These are phyloP conservation scores for Pyrrhosoma nymphula DNA, from an alignment of 2,888 invertebrate species.

Conservation along the genomic window DNA sequence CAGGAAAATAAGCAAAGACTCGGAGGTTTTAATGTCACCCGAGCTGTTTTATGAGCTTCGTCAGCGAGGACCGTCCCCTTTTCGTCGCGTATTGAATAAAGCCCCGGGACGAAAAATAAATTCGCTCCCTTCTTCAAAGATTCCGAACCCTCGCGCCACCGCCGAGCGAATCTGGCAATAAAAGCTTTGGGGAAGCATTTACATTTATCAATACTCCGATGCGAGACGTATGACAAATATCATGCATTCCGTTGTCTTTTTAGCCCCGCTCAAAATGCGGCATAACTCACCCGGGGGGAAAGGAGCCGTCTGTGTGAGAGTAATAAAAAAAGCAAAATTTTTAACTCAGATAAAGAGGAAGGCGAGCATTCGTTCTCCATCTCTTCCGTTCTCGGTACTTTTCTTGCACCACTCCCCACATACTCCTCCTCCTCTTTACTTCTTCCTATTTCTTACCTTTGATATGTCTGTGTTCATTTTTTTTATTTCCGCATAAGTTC, in stretches of 20 bases:
- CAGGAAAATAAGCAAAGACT: background rate
- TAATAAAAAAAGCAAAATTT: too few species aligned
- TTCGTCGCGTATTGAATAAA: background rate
- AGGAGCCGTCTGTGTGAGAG: too few species aligned
- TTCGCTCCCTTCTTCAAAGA: background rate
- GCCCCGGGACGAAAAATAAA: background rate
- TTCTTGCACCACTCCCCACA: too few species aligned
- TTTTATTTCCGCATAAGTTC: too few species aligned
- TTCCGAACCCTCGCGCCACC: background rate
- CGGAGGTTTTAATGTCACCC: background rate
- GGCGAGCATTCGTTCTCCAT: too few species aligned
- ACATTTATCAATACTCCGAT: background rate
- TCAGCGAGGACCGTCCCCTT: background rate
- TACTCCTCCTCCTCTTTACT: too few species aligned
- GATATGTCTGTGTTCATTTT: too few species aligned
- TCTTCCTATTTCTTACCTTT: too few species aligned
- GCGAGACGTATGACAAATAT: background rate
- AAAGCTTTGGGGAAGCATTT: background rate
- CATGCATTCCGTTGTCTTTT: constrained; percentile 10
- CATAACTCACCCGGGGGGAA: too few species aligned
- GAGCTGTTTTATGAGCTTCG: background rate
- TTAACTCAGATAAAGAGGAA: too few species aligned
- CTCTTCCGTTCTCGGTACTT: too few species aligned
- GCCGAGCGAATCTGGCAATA: background rate
- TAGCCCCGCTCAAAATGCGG: too few species aligned